These are phyloP conservation scores for Brachypteracias leptosomus DNA, from an alignment of 2,113 vertebrate genomes.

Conservation along the genomic window DNA sequence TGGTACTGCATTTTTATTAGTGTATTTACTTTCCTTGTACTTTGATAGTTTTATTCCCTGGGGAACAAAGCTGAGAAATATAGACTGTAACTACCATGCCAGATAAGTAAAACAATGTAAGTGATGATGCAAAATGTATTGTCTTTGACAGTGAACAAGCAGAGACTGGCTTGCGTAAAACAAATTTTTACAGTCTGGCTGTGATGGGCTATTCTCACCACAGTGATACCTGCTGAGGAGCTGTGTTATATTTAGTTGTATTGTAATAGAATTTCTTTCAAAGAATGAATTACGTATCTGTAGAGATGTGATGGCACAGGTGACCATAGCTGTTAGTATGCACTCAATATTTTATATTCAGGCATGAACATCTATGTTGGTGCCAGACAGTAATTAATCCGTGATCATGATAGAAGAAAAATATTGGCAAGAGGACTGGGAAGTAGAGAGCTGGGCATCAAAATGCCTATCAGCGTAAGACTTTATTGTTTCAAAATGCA, in stretches of 20 bases:
- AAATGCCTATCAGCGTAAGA: not conserved
- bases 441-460: not conserved
- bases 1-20: constrained; percentile 22
- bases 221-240: not conserved
- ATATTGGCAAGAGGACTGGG: not conserved
- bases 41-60: constrained; percentile 17
- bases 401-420: not conserved
- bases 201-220: not conserved
- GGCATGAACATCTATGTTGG: not conserved
- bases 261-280: not conserved
- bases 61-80: constrained; percentile 11
- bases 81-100: not conserved
- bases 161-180: constrained; percentile 6
- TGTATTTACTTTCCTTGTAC: not conserved
- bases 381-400: not conserved
- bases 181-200: not conserved
- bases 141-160: constrained; percentile 31
- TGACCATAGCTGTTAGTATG: not conserved
- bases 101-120: constrained; percentile 38
- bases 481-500: not conserved
- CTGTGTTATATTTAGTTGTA: constrained; percentile 10
- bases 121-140: constrained; percentile 49
- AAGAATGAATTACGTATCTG: not conserved
- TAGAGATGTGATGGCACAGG: not conserved
- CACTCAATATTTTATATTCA: not conserved